phyloP scores from a whole-genome alignment of 2,888 invertebrate genomes.

The Leptinotarsa haldemani region DNA sequence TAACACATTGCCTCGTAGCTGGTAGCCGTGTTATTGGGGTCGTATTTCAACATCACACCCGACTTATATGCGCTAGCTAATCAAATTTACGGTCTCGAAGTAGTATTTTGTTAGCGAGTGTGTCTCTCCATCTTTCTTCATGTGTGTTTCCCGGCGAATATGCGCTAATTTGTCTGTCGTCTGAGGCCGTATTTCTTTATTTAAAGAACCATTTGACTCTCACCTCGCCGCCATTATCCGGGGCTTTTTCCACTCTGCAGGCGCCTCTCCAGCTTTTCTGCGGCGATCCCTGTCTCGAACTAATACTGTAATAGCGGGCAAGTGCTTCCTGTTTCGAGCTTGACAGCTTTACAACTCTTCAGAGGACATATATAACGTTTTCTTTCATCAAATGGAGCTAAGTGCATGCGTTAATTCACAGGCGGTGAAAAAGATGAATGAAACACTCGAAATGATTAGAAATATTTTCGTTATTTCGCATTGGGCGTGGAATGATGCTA shows the following conservation, averaged over 20 bases:
- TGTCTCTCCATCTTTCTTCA: constrained; percentile 56
- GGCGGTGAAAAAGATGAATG: constrained; percentile 19
- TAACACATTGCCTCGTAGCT: constrained; percentile 31
- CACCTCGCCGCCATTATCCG: constrained; percentile 61
- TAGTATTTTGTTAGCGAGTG: constrained; percentile 53
- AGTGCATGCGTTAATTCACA: constrained; percentile 50
- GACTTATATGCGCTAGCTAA: constrained; percentile 64
- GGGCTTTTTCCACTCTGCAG: constrained; percentile 53
- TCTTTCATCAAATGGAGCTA: constrained; percentile 60
- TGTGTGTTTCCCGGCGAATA: constrained; percentile 49
- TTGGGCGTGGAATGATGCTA: no score
- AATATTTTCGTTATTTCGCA: neutral
- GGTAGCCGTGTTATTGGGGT: constrained; percentile 53
- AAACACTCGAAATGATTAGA: neutral
- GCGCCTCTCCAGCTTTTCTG: constrained; percentile 56
- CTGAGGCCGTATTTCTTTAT: constrained; percentile 65
- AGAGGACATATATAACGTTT: constrained; percentile 59
- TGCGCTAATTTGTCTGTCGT: constrained; percentile 66
- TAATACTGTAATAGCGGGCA: constrained; percentile 57
- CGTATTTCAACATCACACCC: constrained; percentile 62
- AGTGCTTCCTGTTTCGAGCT: constrained; percentile 61
- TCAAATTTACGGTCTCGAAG: constrained; percentile 63
- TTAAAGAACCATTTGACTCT: constrained; percentile 64
- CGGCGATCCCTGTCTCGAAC: constrained; percentile 59
- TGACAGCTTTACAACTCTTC: constrained; percentile 62